Base-by-base conservation (phyloP, 2,888 invertebrate genomes). In the Melikaiella ostensackeni region DNA sequence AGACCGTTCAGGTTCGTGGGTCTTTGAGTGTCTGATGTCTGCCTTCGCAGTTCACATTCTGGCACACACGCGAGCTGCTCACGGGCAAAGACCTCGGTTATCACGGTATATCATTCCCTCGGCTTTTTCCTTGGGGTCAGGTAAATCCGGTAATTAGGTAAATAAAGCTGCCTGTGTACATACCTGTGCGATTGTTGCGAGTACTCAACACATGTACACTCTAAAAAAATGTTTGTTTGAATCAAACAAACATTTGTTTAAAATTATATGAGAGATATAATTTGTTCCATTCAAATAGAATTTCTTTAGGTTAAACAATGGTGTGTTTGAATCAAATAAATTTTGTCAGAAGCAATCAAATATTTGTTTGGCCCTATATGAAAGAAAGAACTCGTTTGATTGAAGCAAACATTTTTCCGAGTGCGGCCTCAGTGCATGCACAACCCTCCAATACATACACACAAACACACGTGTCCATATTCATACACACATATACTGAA, bases 141-240 rank as follows among this genome's bases (percentile, higher is more conserved):
- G 46, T 70, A 70, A 70, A 70, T 70, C 50, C 50, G 70, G 70
- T 70, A 70, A 70, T 70, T 70, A 70, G 70, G 30, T 70, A 70
- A 50, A 70, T 70, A 70, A 70, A 70, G 70, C 70, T 70, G 50
- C 70, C 70, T 50, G 50, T 50, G 50, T 70, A 70, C 70, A 70
- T 42, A 50, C 27, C 46, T 50, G 46, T n/a, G n/a, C 30, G 50
- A 27, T 27, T 66, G 66, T 70, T 70, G n/a, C 33, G 19, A 27
- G 19, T 46, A 24, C 57, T 13, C 9, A 13, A 57, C n/a, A n/a
- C n/a, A n/a, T n/a, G n/a, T n/a, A n/a, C n/a, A n/a, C n/a, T n/a
- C n/a, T n/a, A n/a, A n/a, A n/a, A n/a, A n/a, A n/a, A n/a, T n/a
- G n/a, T n/a, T n/a, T n/a, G n/a, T n/a, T n/a, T n/a, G n/a, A n/a